Evolutionary conservation across 2,113 vertebrate species (phyloP), one percentile per base, ranked within the genome.

Genomic region (Gyps fulvus): DNA sequence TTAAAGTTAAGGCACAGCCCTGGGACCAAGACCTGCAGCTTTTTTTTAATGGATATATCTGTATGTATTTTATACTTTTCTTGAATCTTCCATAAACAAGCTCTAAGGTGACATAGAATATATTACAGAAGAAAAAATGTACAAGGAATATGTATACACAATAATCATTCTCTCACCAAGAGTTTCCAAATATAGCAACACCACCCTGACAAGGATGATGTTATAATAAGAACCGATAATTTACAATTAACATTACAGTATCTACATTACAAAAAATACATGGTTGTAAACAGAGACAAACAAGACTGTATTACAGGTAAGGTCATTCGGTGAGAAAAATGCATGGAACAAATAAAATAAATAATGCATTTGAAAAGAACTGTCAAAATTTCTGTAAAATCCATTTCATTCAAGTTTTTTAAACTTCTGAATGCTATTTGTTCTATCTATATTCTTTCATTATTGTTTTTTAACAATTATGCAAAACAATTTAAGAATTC

Each of bases 191-290:
- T 99, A 99, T 97, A 99, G 98, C 98, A 99, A 99, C 99, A 99
- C 99, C 99, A 99, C 98, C 99, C 99, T 96, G 96, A 98, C 98
- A 95, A 97, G 98, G 99, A 99, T 98, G 99, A 99, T 99, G 98
- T 98, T 98, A 98, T 98, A 98, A 97, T 98, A 99, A 99, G 98
- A 99, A 99, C 99, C 96, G 98, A 99, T 99, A 99, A 99, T 99
- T 99, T 99, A 99, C 99, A 99, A 98, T 99, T 99, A 99, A 99
- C 99, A 99, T 98, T 99, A 99, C 99, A 99, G 97, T 99, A 99
- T 99, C 98, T 99, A 99, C 99, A 99, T 98, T 99, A 99, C 99
- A 99, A 99, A 99, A 99, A 99, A 99, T 99, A 99, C 98, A 99
- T 98, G 98, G 99, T 99, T 99, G 99, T 99, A 99, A 99, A 99